A percentile compares a stretch with the other conserved stretches of the same genome.
Conservation (phyloP, 2,797 vertebrate species). For the Mareca strepera region DNA sequence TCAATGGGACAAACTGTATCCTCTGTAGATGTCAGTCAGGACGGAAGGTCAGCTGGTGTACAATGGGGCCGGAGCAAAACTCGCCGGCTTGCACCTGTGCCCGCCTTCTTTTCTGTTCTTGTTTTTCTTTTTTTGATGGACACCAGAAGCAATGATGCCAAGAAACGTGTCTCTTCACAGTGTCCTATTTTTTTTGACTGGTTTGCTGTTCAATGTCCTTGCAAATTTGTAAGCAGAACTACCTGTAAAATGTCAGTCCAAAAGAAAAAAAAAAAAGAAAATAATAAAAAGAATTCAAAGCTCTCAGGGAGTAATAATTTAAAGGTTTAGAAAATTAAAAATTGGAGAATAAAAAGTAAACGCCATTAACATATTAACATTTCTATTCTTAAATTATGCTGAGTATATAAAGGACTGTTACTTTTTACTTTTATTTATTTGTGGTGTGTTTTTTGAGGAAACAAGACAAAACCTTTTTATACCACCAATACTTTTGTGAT, state of each 20-base stretch:
- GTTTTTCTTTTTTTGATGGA: background rate
- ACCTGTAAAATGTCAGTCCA: constrained; percentile 81
- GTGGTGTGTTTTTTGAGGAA: constrained; percentile 69
- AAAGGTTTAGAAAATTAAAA: constrained; percentile 75
- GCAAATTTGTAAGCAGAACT: constrained; percentile 77
- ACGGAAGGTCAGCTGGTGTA: constrained; percentile 36
- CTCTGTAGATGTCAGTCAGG: constrained; percentile 71
- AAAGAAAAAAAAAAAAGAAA: constrained; percentile 7
- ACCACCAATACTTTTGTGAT: constrained; percentile 69
- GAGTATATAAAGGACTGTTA: constrained; percentile 82
- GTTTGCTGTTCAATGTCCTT: constrained; percentile 72
- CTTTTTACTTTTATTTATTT: constrained; percentile 82
- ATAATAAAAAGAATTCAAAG: constrained; percentile 63
- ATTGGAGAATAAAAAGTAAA: constrained; percentile 79
- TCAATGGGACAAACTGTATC: constrained; percentile 73
- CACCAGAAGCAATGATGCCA: constrained; percentile 57
- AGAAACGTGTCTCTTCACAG: constrained; percentile 60
- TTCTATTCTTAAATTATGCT: constrained; percentile 83
- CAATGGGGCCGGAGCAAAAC: constrained; percentile 20
- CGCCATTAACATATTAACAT: constrained; percentile 77
- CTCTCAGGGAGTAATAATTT: constrained; percentile 84
- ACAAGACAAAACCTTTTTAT: constrained; percentile 68
- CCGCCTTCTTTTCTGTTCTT: background rate
- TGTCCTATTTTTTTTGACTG: constrained; percentile 53
- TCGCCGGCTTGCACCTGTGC: background rate